phyloP scores from a whole-genome alignment of 2,797 vertebrate species.

The Schizopygopsis pylzovi region DNA sequence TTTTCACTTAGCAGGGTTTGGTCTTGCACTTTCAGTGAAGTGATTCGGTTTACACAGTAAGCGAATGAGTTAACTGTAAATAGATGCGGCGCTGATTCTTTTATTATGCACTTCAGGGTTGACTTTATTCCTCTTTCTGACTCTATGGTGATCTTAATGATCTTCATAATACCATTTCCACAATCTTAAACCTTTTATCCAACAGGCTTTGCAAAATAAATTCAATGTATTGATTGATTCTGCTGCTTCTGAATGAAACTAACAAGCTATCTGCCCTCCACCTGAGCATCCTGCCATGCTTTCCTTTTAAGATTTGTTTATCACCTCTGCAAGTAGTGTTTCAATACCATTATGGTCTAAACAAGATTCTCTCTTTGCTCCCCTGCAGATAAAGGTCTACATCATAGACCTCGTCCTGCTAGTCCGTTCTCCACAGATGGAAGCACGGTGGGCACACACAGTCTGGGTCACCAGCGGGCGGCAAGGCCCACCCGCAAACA shows the following conservation, averaged over 20 bases:
- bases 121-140: constrained; percentile 66
- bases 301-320: neutral
- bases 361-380: constrained; percentile 38
- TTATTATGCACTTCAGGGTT: constrained; percentile 57
- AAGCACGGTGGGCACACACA: constrained; percentile 89
- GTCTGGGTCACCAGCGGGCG: constrained; percentile 88
- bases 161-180: constrained; percentile 32
- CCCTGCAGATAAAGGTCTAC: constrained; percentile 89
- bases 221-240: constrained; percentile 36
- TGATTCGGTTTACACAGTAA: neutral
- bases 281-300: constrained; percentile 1
- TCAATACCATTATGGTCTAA: neutral
- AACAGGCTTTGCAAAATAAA: constrained; percentile 12
- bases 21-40: neutral
- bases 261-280: constrained; percentile 11
- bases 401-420: constrained; percentile 89
- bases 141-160: constrained; percentile 32
- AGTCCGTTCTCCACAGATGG: constrained; percentile 98
- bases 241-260: constrained; percentile 45
- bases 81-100: constrained; percentile 44
- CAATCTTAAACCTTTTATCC: constrained; percentile 26
- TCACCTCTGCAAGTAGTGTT: neutral
- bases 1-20: neutral
- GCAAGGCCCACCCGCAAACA: constrained; percentile 91
- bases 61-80: constrained; percentile 11